Percentiles rank a stretch among this genome's conserved stretches.
These are phyloP conservation scores for Grallaria varia DNA, from an alignment of 2,113 vertebrate species.

Conservation along the genomic window DNA sequence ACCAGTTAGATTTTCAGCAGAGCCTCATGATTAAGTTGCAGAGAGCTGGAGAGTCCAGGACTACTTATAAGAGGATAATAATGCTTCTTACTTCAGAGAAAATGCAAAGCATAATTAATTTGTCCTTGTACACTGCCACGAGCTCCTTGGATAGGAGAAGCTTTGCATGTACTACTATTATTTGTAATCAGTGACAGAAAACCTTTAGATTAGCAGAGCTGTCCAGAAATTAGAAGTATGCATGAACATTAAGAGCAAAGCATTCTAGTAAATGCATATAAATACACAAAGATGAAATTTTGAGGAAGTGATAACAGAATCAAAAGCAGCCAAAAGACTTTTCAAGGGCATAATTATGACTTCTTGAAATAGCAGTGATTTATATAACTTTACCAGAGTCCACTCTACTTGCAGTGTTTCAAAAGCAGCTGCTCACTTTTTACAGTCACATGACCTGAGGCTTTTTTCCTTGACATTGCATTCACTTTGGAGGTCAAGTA, in stretches of 20 bases:
- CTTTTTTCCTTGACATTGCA: neutral
- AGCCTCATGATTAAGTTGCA: slow-evolving; percentile 18
- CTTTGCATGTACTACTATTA: neutral
- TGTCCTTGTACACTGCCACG: neutral
- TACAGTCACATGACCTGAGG: neutral
- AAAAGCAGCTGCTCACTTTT: neutral
- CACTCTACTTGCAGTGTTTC: neutral
- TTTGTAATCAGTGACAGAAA: neutral
- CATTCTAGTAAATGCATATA: neutral
- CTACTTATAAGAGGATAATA: neutral
- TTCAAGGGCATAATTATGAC: neutral
- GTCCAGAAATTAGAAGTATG: neutral
- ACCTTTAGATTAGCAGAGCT: neutral
- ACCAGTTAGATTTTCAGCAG: neutral
- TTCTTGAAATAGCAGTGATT: neutral
- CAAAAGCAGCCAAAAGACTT: slow-evolving; percentile 24
- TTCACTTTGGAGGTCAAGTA: neutral
- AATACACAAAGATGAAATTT: neutral
- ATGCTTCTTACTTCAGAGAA: neutral
- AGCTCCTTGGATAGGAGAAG: neutral
- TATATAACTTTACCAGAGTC: neutral
- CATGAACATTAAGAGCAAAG: neutral
- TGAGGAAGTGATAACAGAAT: neutral
- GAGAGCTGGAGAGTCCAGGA: neutral
- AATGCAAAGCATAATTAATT: neutral